These are phyloP conservation scores for Hystrix cristata DNA, from an alignment of 2,113 vertebrate species.

Conservation along the genomic window DNA sequence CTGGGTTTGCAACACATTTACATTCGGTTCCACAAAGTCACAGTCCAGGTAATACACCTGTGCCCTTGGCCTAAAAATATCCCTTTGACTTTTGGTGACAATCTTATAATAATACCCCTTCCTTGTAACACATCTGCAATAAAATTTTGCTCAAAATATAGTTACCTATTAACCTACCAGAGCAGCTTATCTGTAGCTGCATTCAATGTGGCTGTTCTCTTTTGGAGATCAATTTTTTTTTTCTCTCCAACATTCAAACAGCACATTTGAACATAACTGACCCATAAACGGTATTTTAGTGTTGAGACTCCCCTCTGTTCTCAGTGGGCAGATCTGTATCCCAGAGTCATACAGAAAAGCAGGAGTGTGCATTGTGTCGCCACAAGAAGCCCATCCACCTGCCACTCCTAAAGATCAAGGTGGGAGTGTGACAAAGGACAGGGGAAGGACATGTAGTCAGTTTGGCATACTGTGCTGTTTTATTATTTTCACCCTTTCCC, in stretches of 20 bases:
- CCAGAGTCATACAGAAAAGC: rapidly evolving
- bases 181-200: neutral
- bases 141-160: neutral
- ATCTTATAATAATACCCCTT: neutral
- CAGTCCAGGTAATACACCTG: neutral
- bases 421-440: rapidly evolving
- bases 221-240: neutral
- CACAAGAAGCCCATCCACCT: neutral
- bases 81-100: neutral
- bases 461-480: neutral
- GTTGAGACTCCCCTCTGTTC: neutral
- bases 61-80: neutral
- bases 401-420: neutral
- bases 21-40: neutral
- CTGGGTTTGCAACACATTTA: neutral
- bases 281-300: neutral
- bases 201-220: neutral
- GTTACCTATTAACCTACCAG: neutral
- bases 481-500: neutral
- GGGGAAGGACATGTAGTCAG: rapidly evolving
- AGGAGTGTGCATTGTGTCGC: rapidly evolving
- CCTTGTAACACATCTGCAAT: neutral
- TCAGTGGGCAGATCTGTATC: neutral
- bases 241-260: neutral
- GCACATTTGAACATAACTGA: neutral